phyloP scores from a whole-genome alignment of 2,888 invertebrate genomes.

The Zeuzera pyrina region DNA sequence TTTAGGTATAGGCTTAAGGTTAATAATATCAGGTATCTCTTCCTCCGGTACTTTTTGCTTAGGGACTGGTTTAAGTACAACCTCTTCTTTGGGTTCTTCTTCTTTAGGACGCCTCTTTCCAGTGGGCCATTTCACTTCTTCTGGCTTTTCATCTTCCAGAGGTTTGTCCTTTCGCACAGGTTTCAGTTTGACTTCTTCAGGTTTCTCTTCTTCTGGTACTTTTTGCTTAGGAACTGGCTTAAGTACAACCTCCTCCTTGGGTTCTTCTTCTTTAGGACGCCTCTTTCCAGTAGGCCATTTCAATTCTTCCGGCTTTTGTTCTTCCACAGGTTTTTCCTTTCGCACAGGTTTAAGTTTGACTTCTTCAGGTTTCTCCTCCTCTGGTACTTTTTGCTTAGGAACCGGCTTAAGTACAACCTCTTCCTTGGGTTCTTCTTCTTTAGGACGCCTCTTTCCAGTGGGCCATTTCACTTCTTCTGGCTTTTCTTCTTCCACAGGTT shows the following conservation, averaged over 20 bases:
- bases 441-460: constrained; percentile 24
- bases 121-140: constrained; percentile 20
- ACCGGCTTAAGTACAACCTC: constrained; percentile 40
- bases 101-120: constrained; percentile 27
- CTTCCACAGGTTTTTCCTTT: constrained; percentile 19
- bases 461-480: constrained; percentile 26
- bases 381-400: too few species aligned
- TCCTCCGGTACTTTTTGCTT: constrained; percentile 32
- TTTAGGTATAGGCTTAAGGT: constrained; percentile 26
- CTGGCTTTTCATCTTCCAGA: constrained; percentile 24
- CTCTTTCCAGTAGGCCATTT: constrained; percentile 32
- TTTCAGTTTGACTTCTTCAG: constrained; percentile 21
- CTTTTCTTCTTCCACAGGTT: constrained; percentile 30
- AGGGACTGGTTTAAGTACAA: constrained; percentile 35
- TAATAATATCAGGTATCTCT: constrained; percentile 24
- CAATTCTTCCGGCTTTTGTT: constrained; percentile 26
- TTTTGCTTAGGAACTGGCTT: constrained; percentile 48
- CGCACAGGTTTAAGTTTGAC: constrained; percentile 18
- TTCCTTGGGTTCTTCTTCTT: constrained; percentile 30
- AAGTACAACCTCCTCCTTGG: constrained; percentile 57
- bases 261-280: constrained; percentile 40
- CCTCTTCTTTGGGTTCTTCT: constrained; percentile 33
- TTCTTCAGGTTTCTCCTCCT: constrained; percentile 20
- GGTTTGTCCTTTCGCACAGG: constrained; percentile 33
- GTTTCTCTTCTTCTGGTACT: constrained; percentile 11